Base-by-base conservation (phyloP, 2,797 vertebrate genomes). In the Coranthus polyacanthus region DNA sequence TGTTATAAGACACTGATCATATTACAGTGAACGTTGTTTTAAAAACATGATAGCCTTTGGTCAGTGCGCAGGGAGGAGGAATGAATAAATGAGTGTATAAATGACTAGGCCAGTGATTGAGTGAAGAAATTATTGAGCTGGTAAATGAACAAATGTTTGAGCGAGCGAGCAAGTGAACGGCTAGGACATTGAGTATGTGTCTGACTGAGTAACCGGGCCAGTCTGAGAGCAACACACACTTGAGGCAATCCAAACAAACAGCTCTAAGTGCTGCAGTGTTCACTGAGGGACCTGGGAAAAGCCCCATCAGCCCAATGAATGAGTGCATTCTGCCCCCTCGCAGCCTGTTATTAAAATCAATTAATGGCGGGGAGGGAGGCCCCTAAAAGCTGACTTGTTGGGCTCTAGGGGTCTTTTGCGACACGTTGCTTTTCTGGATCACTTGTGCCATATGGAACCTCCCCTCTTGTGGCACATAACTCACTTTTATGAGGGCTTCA, bases 321-420 rank as follows among this genome's bases (percentile, higher is more conserved):
- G 89, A 85, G 81, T 63, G 84, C 91, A 88, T 93, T 93, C 91
- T 91, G 83, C 84, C 85, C 80, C 76, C 87, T 89, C 53, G 52
- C 88, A 83, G 89, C 87, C 87, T 81, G 87, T 92, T 91, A 93
- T 92, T 94, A 93, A 93, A 93, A 92, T 92, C 90, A 93, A 94
- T 93, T 92, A 94, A 93, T 92, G 88, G 90, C 56, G 12, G 80
- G 85, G 77, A 84, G 90, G 85, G 84, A 83, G 82, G 81, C 82
- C 85, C 86, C 84, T 82, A 90, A 91, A 90, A 84, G 77, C 82
- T 87, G 88, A 92, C 89, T 88, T 91, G 89, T 92, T 92, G 91
- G 86, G 78, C 90, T 90, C 87, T 86, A 60, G 86, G 92, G 90
- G 88, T 88, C 84, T 83, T 92, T 82, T 83, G 89, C 79, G 83